Conservation (phyloP, 2,888 invertebrate genomes). For the Eupithecia subfuscata region DNA sequence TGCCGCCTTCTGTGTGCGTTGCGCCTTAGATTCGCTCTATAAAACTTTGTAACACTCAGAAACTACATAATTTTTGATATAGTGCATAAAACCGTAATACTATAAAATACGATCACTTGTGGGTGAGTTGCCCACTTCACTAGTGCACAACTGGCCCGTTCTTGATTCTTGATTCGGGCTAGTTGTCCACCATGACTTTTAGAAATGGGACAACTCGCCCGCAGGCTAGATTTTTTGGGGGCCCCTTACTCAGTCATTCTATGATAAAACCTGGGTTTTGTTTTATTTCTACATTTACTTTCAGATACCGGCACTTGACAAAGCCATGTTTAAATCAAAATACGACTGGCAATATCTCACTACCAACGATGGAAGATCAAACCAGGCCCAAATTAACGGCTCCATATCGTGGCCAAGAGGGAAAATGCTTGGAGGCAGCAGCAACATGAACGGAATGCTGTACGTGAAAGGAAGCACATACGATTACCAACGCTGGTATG, state of each 20-base stretch:
- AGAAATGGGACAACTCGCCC: background rate
- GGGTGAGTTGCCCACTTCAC: background rate
- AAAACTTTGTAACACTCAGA: background rate
- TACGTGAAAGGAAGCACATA: conserved; percentile 79
- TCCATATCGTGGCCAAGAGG: conserved; percentile 83
- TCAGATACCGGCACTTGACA: conserved; percentile 54
- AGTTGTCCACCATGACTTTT: too few relatives aligned
- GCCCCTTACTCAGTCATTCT: background rate
- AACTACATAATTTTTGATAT: background rate
- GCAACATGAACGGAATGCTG: conserved; percentile 83
- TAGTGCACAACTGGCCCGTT: too few relatives aligned
- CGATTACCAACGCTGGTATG: conserved; percentile 82
- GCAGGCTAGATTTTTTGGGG: background rate
- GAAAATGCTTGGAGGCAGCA: conserved; percentile 85
- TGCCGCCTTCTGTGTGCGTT: too few relatives aligned
- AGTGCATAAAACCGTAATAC: background rate
- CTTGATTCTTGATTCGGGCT: too few relatives aligned
- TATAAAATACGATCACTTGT: background rate
- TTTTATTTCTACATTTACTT: conserved; percentile 17
- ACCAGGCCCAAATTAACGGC: conserved; percentile 83
- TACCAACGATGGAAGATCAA: conserved; percentile 88
- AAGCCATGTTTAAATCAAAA: conserved; percentile 55
- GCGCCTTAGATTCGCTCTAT: background rate
- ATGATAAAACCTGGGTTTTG: background rate
- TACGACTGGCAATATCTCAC: conserved; percentile 94